phyloP scores from a whole-genome alignment of 2,888 invertebrate genomes.

The Drosophila demipolita region DNA sequence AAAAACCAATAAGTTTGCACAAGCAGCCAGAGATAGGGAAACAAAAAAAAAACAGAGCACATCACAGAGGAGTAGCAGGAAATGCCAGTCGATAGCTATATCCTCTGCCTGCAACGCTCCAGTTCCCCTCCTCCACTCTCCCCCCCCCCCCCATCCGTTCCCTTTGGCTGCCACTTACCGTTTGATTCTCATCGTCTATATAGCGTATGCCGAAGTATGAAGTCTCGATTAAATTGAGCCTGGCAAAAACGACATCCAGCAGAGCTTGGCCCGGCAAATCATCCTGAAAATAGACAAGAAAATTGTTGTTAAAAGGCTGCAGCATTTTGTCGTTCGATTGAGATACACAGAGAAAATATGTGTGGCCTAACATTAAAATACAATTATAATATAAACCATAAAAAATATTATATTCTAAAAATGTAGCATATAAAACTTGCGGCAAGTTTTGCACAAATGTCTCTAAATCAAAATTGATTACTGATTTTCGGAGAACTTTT shows the following conservation, averaged over 20 bases:
- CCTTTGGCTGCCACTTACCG: conserved; percentile 88
- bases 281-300: conserved; percentile 89
- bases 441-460: neutral
- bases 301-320: conserved; percentile 71
- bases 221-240: conserved; percentile 97
- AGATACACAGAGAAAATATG: neutral
- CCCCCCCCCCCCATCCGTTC: neutral
- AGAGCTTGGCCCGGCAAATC: conserved; percentile 95
- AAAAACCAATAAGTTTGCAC: conserved; percentile 74
- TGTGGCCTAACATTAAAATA: neutral
- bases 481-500: neutral
- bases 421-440: neutral
- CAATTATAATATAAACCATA: neutral
- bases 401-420: neutral
- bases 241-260: conserved; percentile 95
- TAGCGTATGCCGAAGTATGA: conserved; percentile 98
- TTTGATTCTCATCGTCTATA: conserved; percentile 96
- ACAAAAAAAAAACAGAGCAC: neutral
- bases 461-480: neutral
- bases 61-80: conserved; percentile 27
- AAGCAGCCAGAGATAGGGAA: conserved; percentile 33
- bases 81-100: conserved; percentile 45
- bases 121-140: no score
- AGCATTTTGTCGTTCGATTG: neutral
- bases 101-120: conserved; percentile 22